A percentile compares a stretch with the other conserved stretches of the same genome.
Evolutionary conservation across 2,888 invertebrate species (phyloP).

Genomic region (Tipula vernalis): DNA sequence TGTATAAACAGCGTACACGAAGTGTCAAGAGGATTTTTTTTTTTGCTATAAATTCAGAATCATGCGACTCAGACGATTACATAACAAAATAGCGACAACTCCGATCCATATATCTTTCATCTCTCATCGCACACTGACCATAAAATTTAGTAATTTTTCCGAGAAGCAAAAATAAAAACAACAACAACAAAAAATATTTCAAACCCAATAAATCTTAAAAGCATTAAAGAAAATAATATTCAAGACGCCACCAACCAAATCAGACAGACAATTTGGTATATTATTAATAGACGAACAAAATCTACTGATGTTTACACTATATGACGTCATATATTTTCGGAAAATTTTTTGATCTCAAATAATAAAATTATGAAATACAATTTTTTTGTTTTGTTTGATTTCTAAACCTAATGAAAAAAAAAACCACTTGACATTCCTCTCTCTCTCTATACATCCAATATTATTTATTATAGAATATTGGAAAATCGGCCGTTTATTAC

Average conservation of each 20-base stretch:
- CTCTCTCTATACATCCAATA: not conserved
- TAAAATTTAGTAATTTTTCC: not conserved
- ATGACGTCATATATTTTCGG: not conserved
- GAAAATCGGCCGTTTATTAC: not conserved
- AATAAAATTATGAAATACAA: not conserved
- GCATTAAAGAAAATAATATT: not conserved
- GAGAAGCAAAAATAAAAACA: not conserved
- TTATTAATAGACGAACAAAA: not conserved
- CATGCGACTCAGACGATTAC: not conserved
- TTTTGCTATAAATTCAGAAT: not conserved
- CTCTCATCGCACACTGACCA: not conserved
- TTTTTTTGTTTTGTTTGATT: not conserved
- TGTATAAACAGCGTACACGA: not conserved
- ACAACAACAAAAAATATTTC: not conserved
- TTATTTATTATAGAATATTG: not conserved
- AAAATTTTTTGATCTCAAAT: not conserved
- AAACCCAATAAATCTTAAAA: slow-evolving; percentile 4
- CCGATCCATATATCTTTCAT: not conserved
- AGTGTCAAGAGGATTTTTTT: not conserved
- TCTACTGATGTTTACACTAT: not conserved
- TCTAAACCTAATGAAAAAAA: not conserved
- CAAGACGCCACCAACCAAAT: not conserved
- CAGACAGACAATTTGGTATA: not conserved
- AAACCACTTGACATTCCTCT: not conserved
- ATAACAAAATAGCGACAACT: not conserved